Evolutionary conservation across 1,140 invertebrate genomes (phyloP), one percentile per base, ranked within the genome.

Genomic region (Hycleus cichorii): DNA sequence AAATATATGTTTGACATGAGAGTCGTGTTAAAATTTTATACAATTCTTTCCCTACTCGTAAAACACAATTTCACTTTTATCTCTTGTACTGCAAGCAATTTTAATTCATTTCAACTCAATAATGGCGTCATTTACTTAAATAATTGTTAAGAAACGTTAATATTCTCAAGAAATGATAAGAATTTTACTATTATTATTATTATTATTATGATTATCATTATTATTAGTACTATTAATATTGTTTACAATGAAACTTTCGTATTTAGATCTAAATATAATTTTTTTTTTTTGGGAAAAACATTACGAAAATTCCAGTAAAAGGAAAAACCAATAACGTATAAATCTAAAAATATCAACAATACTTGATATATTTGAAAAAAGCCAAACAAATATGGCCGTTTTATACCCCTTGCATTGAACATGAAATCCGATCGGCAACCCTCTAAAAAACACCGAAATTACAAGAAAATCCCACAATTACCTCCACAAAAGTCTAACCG

Each of bases 311-410:
- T 5, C 7, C 3, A 32, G 7, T 32, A 32, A 32, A 32, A 7
- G 32, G 32, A 32, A 32, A 32, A 32, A 5, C 32, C 32, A 5
- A 32, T 7, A 32, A 7, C 32, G 7, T 4, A 32, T 7, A 32
- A 32, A 32, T 32, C 32, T 32, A 32, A 32, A 32, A 32, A 32
- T 32, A 32, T 32, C 47, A 25, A 48, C 47, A 48, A 48, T 25
- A 18, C 3, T 18, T 47, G 24, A 24, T 47, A 25, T 47, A 47
- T 26, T 9, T 1, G 4, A 47, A 25, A 12, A 53, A 53, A 11
- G 32, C 51, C 38, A 45, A 53, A 53, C 51, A 53, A 53, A 53
- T 38, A 53, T 53, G 51, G 51, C 51, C 25, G 46, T 12, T 53
- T 53, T 53, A 45, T 44, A 42, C 51, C 51, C 51, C 39, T 32